phyloP scores from a whole-genome alignment of 2,113 vertebrate species.

The Clarias batrachus region DNA sequence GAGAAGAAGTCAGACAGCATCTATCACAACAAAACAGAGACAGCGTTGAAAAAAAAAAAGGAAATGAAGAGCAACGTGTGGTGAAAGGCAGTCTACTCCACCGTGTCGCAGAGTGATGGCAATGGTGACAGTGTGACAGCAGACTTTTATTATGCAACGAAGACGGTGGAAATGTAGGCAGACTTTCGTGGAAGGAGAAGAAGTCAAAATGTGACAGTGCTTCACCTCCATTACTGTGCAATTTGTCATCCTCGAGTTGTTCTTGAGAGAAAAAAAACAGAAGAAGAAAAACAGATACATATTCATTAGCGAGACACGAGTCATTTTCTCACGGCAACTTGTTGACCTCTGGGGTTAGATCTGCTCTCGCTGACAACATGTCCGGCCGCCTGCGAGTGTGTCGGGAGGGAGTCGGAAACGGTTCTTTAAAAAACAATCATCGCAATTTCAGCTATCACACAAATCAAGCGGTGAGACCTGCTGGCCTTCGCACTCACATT shows the following conservation, averaged over 20 bases:
- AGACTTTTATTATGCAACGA: slow-evolving; percentile 38
- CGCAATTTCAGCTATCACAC: neutral
- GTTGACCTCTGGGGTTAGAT: slow-evolving; percentile 13
- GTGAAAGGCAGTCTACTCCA: slow-evolving; percentile 25
- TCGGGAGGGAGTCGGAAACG: neutral
- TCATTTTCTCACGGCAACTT: neutral
- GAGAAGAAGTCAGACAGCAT: slow-evolving; percentile 58
- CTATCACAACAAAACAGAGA: slow-evolving; percentile 58
- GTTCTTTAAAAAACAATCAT: neutral
- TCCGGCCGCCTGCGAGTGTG: neutral
- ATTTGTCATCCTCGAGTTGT: slow-evolving; percentile 79
- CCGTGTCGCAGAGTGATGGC: slow-evolving; percentile 30
- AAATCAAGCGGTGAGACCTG: neutral
- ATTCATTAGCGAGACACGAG: slow-evolving; percentile 62
- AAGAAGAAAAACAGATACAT: slow-evolving; percentile 57
- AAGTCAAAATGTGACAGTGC: slow-evolving; percentile 55
- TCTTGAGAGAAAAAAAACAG: slow-evolving; percentile 56
- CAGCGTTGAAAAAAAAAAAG: neutral
- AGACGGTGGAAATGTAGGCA: slow-evolving; percentile 39
- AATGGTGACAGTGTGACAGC: slow-evolving; percentile 33
- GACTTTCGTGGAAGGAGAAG: slow-evolving; percentile 15
- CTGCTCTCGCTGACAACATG: neutral
- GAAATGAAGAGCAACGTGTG: slow-evolving; percentile 33
- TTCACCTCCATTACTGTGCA: slow-evolving; percentile 79
- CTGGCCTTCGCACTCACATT: neutral